Conservation (phyloP, 2,113 vertebrate genomes). For the Macroglossus sobrinus region DNA sequence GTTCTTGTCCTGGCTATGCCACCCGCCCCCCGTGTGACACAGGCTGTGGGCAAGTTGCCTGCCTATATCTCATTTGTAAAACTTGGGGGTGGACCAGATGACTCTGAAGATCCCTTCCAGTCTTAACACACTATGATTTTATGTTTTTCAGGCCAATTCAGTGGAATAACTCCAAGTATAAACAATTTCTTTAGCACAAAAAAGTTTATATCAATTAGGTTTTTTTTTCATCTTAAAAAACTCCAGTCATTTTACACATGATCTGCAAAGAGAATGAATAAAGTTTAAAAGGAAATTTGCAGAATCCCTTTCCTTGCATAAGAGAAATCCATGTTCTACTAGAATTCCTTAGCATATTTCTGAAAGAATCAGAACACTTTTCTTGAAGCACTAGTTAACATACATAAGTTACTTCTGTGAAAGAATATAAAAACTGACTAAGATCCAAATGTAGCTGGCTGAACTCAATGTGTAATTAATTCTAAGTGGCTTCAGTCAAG, state of each 20-base stretch:
- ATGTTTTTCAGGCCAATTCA: neutral
- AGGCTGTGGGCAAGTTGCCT: neutral
- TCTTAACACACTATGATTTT: neutral
- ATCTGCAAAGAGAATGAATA: neutral
- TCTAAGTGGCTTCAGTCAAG: neutral
- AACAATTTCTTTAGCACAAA: neutral
- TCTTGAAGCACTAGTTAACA: neutral
- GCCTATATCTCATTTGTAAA: neutral
- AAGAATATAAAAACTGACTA: neutral
- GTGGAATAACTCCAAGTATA: too few relatives aligned
- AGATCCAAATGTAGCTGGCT: neutral
- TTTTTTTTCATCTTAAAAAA: neutral
- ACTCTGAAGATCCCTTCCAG: neutral
- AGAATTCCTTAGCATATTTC: neutral
- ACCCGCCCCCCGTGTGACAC: rapidly evolving
- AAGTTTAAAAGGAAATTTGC: neutral
- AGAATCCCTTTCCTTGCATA: neutral
- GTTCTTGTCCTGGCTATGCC: neutral
- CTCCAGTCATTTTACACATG: neutral
- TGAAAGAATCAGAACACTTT: neutral
- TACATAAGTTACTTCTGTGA: neutral
- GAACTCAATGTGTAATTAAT: neutral
- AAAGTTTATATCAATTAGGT: neutral
- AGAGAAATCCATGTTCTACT: neutral
- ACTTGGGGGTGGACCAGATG: neutral